phyloP scores from a whole-genome alignment of 2,797 vertebrate species.

The Setipinna tenuifilis region DNA sequence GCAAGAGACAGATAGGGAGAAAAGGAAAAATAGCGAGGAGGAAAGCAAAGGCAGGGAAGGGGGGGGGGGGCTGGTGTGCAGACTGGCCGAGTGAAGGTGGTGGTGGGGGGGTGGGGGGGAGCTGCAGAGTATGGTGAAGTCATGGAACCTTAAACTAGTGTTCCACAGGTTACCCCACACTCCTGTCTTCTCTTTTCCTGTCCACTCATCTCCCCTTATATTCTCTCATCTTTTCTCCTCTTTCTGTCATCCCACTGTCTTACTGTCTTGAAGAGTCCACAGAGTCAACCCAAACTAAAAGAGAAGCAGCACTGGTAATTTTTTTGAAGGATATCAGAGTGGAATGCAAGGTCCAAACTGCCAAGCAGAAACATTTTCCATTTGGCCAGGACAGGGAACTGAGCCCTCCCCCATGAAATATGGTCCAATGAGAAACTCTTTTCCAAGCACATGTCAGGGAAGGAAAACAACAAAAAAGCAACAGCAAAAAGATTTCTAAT shows the following conservation, averaged over 20 bases:
- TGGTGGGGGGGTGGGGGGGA: neutral
- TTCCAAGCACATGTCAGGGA: neutral
- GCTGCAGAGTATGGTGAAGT: neutral
- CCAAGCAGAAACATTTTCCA: constrained; percentile 68
- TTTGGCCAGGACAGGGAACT: constrained; percentile 28
- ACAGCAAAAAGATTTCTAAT: neutral
- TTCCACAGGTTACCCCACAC: neutral
- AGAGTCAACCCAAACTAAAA: neutral
- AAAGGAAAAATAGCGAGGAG: neutral
- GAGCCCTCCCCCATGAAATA: constrained; percentile 53
- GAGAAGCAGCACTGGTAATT: constrained; percentile 39
- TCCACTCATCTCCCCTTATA: too few relatives aligned
- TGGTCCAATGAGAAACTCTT: constrained; percentile 49
- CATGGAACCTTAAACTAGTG: neutral
- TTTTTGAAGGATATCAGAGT: constrained; percentile 52
- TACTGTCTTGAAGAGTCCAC: neutral
- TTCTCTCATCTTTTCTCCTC: neutral
- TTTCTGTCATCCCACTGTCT: neutral
- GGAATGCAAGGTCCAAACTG: constrained; percentile 58
- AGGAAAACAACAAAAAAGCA: neutral
- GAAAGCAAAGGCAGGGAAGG: too few relatives aligned
- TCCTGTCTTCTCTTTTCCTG: neutral
- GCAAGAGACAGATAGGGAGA: neutral
- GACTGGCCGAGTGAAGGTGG: neutral
- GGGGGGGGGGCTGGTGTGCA: neutral